Evolutionary conservation across 2,113 vertebrate species (phyloP).

Genomic region (Varanus salvator): DNA sequence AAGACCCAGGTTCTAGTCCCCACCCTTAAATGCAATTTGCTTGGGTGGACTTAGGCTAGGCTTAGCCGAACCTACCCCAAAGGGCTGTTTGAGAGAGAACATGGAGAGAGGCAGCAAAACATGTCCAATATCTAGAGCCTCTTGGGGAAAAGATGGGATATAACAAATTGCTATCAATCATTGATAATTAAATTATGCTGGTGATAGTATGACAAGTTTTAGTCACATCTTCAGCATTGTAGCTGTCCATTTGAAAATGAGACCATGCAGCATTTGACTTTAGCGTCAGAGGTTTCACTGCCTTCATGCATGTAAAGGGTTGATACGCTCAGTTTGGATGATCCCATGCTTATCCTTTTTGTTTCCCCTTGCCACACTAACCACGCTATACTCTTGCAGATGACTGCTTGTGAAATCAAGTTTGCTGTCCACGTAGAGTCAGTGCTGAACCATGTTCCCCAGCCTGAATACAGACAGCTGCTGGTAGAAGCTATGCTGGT

Average conservation of each 20-base stretch:
- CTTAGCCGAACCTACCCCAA: too few species aligned
- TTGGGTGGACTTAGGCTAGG: too few species aligned
- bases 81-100: too few species aligned
- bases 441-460: conserved; percentile 94
- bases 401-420: conserved; percentile 96
- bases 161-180: too few species aligned
- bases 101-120: too few species aligned
- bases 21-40: too few species aligned
- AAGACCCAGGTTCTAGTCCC: too few species aligned
- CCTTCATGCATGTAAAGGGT: background rate
- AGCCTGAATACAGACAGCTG: conserved; percentile 96
- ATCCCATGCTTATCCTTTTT: conserved; percentile 8
- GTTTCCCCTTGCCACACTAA: background rate
- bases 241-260: background rate
- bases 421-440: conserved; percentile 98
- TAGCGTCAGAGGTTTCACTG: background rate
- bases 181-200: too few species aligned
- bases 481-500: conserved; percentile 95
- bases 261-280: background rate
- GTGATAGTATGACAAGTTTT: too few species aligned
- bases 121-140: too few species aligned
- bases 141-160: too few species aligned
- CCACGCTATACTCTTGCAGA: conserved; percentile 75
- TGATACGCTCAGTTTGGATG: background rate
- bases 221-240: background rate